Evolutionary conservation across 2,113 vertebrate genomes (phyloP), one percentile per base, ranked within the genome.

Genomic region (Pontoporia blainvillei): DNA sequence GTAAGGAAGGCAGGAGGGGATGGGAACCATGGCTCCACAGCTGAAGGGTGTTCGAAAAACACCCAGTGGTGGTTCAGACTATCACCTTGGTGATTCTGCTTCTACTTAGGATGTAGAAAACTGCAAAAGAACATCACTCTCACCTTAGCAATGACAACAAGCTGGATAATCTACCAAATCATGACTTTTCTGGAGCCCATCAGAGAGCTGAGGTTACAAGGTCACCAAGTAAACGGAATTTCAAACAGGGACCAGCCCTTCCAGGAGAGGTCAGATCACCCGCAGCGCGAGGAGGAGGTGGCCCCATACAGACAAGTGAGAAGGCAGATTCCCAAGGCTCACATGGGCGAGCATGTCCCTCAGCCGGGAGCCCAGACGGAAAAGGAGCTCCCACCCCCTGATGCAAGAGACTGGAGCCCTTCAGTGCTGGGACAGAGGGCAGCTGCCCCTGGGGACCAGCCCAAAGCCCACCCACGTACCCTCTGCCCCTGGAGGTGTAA

Each of bases 1-100:
- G 3, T 20, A 39, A 52, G 67, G 39, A 84, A 41, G 84, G 15
- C 9, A 25, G 3, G 13, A 54, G 31, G 29, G 4, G 17, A 54
- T 5, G n/a, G 25, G 54, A 76, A 76, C 4, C 0, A 0, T 1
- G 15, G 81, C 21, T n/a, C 18, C 29, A 5, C 0, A 34, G 27
- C 59, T 59, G 34, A 91, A 3, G 31, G 15, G 13, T 7, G 5
- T 7, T 29, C 21, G 21, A 44, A 41, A 36, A 23, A 39, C 1
- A 23, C 0, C 25, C 29, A 5, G 5, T 39, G 9, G 2, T 2
- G 52, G 31, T 44, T 61, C 20, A 27, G 31, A 54, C 36, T 14
- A 2, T 31, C 59, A 64, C 59, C 64, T 57, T 9, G 52, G 73
- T 49, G 44, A 64, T 57, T 52, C 25, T 36, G 27, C 67, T 69